A percentile compares a stretch with the other conserved stretches of the same genome.
phyloP scores from a whole-genome alignment of 2,888 invertebrate genomes.

The Tetanocera ferruginea region DNA sequence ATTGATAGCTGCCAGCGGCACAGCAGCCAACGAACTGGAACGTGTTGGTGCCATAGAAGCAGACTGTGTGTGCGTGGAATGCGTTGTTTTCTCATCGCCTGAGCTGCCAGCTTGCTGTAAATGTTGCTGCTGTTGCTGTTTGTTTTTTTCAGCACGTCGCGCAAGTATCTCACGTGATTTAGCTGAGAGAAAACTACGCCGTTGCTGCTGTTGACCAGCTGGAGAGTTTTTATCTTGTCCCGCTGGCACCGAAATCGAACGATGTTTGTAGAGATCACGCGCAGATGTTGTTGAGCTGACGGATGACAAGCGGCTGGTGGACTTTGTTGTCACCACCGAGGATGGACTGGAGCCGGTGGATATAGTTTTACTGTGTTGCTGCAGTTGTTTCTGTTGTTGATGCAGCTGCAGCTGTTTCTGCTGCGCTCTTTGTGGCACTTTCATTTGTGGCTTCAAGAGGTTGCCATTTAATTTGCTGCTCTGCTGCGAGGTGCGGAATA shows the following conservation, averaged over 20 bases:
- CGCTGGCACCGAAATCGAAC: slow-evolving; percentile 68
- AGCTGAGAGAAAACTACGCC: slow-evolving; percentile 68
- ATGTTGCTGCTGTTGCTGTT: slow-evolving; percentile 56
- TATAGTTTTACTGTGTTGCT: slow-evolving; percentile 58
- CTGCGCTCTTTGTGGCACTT: slow-evolving; percentile 38
- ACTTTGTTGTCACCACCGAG: slow-evolving; percentile 68
- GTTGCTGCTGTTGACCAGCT: slow-evolving; percentile 50
- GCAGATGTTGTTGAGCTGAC: slow-evolving; percentile 67
- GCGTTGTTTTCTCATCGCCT: slow-evolving; percentile 54
- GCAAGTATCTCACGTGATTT: slow-evolving; percentile 69
- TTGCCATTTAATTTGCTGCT: slow-evolving; percentile 34
- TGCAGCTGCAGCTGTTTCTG: slow-evolving; percentile 25
- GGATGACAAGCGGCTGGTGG: slow-evolving; percentile 66
- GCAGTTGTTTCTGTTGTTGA: slow-evolving; percentile 54
- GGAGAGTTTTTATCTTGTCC: slow-evolving; percentile 43
- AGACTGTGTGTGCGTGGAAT: slow-evolving; percentile 34
- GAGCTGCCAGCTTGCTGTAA: slow-evolving; percentile 49
- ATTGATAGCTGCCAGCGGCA: slow-evolving; percentile 53
- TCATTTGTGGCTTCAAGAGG: slow-evolving; percentile 39
- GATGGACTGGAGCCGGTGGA: slow-evolving; percentile 68
- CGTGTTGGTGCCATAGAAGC: slow-evolving; percentile 55
- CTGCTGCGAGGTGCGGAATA: slow-evolving; percentile 3
- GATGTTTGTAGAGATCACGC: slow-evolving; percentile 66
- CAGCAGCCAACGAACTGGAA: slow-evolving; percentile 63
- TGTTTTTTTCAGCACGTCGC: slow-evolving; percentile 66